Evolutionary conservation across 2,113 vertebrate genomes (phyloP).

Genomic region (Gopherus evgoodei): DNA sequence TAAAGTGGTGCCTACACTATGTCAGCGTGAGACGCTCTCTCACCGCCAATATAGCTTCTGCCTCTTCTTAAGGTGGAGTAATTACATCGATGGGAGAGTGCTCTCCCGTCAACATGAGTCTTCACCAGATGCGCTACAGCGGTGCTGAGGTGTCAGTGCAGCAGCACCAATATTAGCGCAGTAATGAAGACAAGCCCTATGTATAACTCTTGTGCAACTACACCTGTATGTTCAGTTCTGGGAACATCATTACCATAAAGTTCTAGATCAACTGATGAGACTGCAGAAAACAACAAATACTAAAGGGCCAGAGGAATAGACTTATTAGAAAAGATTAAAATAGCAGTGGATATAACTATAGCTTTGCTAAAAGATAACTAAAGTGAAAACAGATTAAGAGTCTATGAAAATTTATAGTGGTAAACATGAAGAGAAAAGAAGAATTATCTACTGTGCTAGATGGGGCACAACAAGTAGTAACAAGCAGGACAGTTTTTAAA

Average conservation of each 20-base stretch:
- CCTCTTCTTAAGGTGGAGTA: too few relatives aligned
- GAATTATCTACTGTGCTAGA: background rate
- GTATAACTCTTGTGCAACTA: background rate
- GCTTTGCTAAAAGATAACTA: background rate
- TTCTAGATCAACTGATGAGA: background rate
- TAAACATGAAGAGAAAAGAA: background rate
- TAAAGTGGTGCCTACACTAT: too few relatives aligned
- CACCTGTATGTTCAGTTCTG: background rate
- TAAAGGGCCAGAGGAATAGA: background rate
- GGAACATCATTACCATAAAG: fast-evolving
- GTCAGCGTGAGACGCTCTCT: too few relatives aligned
- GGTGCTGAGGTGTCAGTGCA: too few relatives aligned
- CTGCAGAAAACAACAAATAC: background rate
- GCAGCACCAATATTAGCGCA: too few relatives aligned
- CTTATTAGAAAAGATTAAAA: background rate
- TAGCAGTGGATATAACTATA: background rate
- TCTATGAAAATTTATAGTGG: background rate
- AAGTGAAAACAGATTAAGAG: background rate
- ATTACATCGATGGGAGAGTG: too few relatives aligned
- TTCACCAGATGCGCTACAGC: too few relatives aligned
- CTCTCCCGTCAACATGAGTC: too few relatives aligned
- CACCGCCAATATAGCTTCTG: too few relatives aligned
- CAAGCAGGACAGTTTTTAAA: background rate
- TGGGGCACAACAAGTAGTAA: background rate
- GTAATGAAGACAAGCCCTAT: background rate